phyloP scores from a whole-genome alignment of 2,888 invertebrate genomes.

The Cryptocephalus primarius region DNA sequence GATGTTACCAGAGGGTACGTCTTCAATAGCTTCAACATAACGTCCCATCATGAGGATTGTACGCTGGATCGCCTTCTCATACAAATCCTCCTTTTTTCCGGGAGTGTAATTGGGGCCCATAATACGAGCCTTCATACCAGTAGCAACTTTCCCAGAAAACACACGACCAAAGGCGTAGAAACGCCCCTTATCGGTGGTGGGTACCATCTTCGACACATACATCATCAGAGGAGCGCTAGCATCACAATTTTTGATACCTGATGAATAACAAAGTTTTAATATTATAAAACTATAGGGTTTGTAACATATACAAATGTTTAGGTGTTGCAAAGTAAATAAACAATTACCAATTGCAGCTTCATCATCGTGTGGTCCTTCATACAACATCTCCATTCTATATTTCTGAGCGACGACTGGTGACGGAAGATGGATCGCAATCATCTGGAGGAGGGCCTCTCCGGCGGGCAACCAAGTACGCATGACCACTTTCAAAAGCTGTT shows the following conservation, averaged over 20 bases:
- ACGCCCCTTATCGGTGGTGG: slow-evolving; percentile 98
- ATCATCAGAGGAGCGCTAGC: slow-evolving; percentile 98
- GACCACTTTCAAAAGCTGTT: slow-evolving; percentile 89
- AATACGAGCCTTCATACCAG: slow-evolving; percentile 91
- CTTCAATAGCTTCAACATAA: slow-evolving; percentile 98
- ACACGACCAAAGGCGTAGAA: slow-evolving; percentile 99
- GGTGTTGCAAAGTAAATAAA: too few species aligned
- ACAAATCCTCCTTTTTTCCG: slow-evolving; percentile 98
- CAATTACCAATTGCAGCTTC: slow-evolving; percentile 48
- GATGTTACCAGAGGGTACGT: slow-evolving; percentile 97
- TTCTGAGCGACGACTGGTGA: slow-evolving; percentile 98
- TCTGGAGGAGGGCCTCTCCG: slow-evolving; percentile 98
- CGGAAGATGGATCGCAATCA: slow-evolving; percentile 99
- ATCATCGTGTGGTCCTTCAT: slow-evolving; percentile 96
- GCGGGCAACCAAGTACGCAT: slow-evolving; percentile 99
- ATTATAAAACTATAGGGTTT: too few species aligned
- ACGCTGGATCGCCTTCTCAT: slow-evolving; percentile 98
- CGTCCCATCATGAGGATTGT: slow-evolving; percentile 99
- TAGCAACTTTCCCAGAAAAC: slow-evolving; percentile 85
- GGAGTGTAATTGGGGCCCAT: slow-evolving; percentile 98
- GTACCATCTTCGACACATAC: slow-evolving; percentile 99
- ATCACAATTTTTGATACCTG: slow-evolving; percentile 65
- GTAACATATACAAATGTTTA: too few species aligned
- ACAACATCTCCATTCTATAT: slow-evolving; percentile 99
- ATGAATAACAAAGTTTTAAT: neutral